Evolutionary conservation across 2,797 vertebrate species (phyloP).

Genomic region (Meriones psammophilus): DNA sequence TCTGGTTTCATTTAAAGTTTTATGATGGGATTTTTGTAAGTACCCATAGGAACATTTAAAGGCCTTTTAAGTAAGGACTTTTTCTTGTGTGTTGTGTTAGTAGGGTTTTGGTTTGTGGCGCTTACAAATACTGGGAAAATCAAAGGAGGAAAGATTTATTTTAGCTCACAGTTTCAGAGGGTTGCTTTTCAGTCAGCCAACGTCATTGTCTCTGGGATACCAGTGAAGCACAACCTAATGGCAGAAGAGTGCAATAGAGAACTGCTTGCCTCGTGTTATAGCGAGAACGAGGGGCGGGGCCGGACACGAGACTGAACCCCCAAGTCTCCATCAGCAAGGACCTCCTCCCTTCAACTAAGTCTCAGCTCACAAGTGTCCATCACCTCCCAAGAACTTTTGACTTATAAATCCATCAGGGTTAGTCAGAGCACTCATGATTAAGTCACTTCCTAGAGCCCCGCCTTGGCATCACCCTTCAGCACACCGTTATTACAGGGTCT

Average conservation of each 20-base stretch:
- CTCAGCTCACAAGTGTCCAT: not conserved
- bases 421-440: not conserved
- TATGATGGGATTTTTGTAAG: conserved; percentile 30
- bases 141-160: not conserved
- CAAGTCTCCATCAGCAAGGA: too few relatives aligned
- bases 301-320: not conserved
- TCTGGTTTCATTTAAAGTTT: not conserved
- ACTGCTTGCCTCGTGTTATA: not conserved
- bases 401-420: too few relatives aligned
- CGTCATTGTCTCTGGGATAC: not conserved
- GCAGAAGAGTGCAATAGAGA: not conserved
- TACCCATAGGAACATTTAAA: conserved; percentile 36
- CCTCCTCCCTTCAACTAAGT: not conserved
- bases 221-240: not conserved
- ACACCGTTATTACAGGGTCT: not conserved
- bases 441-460: too few relatives aligned
- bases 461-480: not conserved
- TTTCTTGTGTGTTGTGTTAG: not conserved
- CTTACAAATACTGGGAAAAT: not conserved
- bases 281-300: not conserved
- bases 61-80: conserved; percentile 24
- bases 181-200: not conserved
- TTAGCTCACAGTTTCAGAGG: not conserved
- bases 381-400: too few relatives aligned
- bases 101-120: not conserved